phyloP scores from a whole-genome alignment of 2,797 vertebrate genomes.

The Falco naumanni region DNA sequence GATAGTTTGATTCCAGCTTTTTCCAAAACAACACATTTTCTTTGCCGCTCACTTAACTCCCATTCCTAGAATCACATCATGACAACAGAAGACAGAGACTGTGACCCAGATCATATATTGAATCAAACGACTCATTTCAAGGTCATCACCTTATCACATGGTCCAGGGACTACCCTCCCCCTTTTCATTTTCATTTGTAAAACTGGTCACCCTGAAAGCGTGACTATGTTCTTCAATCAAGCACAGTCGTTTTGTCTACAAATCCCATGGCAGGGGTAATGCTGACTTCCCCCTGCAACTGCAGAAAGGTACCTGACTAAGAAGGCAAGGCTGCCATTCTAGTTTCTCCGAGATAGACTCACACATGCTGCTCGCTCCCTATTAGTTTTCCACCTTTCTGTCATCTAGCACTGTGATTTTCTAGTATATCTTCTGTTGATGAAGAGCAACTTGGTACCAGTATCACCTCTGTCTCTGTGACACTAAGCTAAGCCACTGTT shows the following conservation, averaged over 20 bases:
- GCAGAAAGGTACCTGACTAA: neutral
- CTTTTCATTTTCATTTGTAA: neutral
- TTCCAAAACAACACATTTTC: neutral
- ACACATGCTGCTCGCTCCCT: neutral
- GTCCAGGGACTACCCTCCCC: neutral
- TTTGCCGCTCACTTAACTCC: neutral
- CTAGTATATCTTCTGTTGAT: neutral
- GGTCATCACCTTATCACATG: neutral
- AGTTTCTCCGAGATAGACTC: neutral
- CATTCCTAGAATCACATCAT: neutral
- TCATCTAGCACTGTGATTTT: neutral
- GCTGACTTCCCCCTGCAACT: neutral
- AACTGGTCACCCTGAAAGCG: neutral
- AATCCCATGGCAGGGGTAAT: neutral
- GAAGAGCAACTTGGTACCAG: rapidly evolving
- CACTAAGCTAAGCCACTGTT: neutral
- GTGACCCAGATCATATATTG: neutral
- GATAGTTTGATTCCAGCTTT: neutral
- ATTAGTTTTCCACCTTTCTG: neutral
- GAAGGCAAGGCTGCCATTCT: neutral
- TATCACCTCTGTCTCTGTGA: neutral
- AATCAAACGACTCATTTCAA: neutral
- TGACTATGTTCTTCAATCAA: neutral
- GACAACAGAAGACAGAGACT: neutral
- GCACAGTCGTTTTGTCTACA: neutral